A percentile compares a stretch with the other conserved stretches of the same genome.
These are phyloP conservation scores for Rana temporaria DNA, from an alignment of 2,113 vertebrate genomes.

Conservation along the genomic window DNA sequence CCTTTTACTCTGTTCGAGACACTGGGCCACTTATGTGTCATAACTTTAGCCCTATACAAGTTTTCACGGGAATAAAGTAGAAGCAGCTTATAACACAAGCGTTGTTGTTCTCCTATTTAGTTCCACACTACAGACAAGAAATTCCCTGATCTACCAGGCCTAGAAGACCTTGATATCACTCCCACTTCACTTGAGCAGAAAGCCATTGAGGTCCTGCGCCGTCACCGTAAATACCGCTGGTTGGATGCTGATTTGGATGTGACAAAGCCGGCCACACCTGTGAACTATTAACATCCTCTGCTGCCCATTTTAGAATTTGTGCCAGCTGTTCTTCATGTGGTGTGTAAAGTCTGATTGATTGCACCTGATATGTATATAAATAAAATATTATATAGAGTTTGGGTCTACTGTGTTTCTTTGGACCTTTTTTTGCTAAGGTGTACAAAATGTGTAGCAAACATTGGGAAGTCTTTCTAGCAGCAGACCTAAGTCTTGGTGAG, in stretches of 20 bases:
- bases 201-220: constrained; percentile 90
- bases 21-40: too few relatives aligned
- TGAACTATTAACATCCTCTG: constrained; percentile 69
- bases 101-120: constrained; percentile 64
- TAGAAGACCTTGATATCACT: constrained; percentile 88
- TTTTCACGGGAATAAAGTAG: too few relatives aligned
- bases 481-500: too few relatives aligned
- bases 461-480: too few relatives aligned
- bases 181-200: constrained; percentile 83
- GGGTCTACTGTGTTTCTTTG: not conserved
- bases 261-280: constrained; percentile 81
- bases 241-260: constrained; percentile 82
- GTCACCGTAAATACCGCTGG: constrained; percentile 87
- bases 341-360: not conserved
- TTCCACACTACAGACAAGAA: constrained; percentile 87
- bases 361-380: constrained; percentile 43
- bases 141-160: constrained; percentile 85
- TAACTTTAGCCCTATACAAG: too few relatives aligned
- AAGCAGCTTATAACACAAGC: not conserved
- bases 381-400: constrained; percentile 21
- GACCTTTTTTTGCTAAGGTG: too few relatives aligned
- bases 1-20: too few relatives aligned
- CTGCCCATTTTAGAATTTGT: not conserved
- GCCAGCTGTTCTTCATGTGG: not conserved
- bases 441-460: too few relatives aligned